phyloP scores from a whole-genome alignment of 1,140 invertebrate genomes.

The Samia ricini region DNA sequence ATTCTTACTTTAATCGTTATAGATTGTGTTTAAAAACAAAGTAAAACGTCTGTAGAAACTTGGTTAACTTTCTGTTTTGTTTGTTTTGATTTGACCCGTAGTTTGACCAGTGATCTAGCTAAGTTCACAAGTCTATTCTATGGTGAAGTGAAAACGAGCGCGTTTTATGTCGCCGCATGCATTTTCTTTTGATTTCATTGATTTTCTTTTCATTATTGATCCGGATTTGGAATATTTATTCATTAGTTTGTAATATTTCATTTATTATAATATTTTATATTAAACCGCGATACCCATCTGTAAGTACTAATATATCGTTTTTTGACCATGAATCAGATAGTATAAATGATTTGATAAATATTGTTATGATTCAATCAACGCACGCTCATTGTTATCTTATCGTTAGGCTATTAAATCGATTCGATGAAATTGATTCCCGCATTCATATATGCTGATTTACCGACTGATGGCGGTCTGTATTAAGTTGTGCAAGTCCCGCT shows the following conservation, averaged over 20 bases:
- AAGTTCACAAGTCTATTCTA: background rate
- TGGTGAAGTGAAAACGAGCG: conserved; percentile 35
- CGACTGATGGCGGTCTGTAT: conserved; percentile 12
- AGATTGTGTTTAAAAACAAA: background rate
- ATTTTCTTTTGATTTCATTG: conserved; percentile 14
- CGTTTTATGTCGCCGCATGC: too few relatives aligned
- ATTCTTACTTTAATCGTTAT: conserved; percentile 15
- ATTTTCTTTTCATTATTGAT: too few relatives aligned
- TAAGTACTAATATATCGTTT: background rate
- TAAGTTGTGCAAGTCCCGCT: conserved; percentile 52
- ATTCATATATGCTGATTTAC: conserved; percentile 19
- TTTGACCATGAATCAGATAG: background rate
- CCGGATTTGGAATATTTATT: too few relatives aligned
- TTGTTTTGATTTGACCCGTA: background rate
- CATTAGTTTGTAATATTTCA: too few relatives aligned
- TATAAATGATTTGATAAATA: conserved; percentile 18
- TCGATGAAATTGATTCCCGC: background rate
- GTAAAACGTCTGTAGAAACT: conserved; percentile 11
- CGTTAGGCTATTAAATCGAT: background rate
- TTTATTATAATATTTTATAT: too few relatives aligned
- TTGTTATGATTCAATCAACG: conserved; percentile 28
- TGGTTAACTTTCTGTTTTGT: conserved; percentile 7
- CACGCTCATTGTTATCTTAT: conserved; percentile 30
- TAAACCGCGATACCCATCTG: background rate
- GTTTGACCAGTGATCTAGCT: background rate